Percentiles rank a stretch among this genome's conserved stretches.
Evolutionary conservation across 2,888 invertebrate genomes (phyloP).

Genomic region (Chalcis sispes): DNA sequence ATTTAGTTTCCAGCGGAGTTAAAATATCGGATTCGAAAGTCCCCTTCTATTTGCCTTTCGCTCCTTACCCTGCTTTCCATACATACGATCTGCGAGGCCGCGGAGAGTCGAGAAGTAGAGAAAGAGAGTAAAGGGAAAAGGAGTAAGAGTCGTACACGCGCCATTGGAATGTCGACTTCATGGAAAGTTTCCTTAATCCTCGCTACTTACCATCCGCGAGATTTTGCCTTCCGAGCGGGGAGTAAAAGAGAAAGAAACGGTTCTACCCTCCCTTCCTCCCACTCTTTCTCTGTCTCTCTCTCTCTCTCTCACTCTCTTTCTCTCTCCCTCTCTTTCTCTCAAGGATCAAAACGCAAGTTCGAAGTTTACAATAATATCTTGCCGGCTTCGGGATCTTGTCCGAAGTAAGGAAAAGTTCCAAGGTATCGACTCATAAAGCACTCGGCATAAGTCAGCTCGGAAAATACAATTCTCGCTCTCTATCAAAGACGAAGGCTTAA

Average conservation of each 20-base stretch:
- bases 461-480: slow-evolving; percentile 47
- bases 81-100: slow-evolving; percentile 38
- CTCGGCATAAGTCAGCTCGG: slow-evolving; percentile 44
- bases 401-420: slow-evolving; percentile 53
- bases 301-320: too few species aligned
- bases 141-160: slow-evolving; percentile 48
- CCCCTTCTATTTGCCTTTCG: too few species aligned
- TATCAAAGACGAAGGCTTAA: slow-evolving; percentile 36
- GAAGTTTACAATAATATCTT: slow-evolving; percentile 61
- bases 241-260: slow-evolving; percentile 21
- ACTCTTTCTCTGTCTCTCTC: too few species aligned
- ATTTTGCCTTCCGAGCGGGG: slow-evolving; percentile 47
- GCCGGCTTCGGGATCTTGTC: slow-evolving; percentile 35
- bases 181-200: slow-evolving; percentile 62
- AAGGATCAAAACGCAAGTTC: slow-evolving; percentile 62
- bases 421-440: slow-evolving; percentile 56
- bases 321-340: slow-evolving; percentile 48
- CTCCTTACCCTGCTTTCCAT: slow-evolving; percentile 37
- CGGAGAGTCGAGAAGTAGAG: neutral
- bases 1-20: slow-evolving; percentile 53
- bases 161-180: slow-evolving; percentile 60
- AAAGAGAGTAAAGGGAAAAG: slow-evolving; percentile 4
- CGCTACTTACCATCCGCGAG: slow-evolving; percentile 60
- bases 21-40: slow-evolving; percentile 54
- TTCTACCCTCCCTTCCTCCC: neutral